Conservation (phyloP, 2,797 vertebrate species). For the Anguilla anguilla region DNA sequence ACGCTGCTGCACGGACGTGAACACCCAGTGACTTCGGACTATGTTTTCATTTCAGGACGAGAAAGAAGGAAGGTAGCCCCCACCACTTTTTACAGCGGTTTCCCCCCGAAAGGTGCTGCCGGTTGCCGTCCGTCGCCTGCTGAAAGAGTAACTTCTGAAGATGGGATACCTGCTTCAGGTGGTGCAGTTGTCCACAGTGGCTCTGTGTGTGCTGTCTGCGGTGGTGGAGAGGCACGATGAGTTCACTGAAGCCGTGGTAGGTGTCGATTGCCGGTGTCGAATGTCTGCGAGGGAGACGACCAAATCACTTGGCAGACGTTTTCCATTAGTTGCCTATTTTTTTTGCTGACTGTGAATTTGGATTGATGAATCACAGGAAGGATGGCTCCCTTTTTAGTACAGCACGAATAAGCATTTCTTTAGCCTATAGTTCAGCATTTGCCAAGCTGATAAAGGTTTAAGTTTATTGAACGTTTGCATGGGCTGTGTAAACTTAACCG, state of each 20-base stretch:
- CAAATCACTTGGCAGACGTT: neutral
- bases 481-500: neutral
- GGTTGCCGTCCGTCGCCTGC: neutral
- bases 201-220: constrained; percentile 45
- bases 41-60: neutral
- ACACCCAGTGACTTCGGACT: too few species aligned
- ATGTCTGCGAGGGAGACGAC: neutral
- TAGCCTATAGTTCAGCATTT: neutral
- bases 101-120: neutral
- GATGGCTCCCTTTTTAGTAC: neutral
- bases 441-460: neutral
- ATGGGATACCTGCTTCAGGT: constrained; percentile 55
- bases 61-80: neutral
- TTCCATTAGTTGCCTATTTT: neutral
- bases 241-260: constrained; percentile 70
- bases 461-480: neutral
- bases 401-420: neutral
- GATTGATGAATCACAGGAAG: neutral
- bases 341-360: neutral
- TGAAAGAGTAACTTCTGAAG: constrained; percentile 5
- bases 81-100: neutral
- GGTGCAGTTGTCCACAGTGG: constrained; percentile 52
- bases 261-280: constrained; percentile 53
- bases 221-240: constrained; percentile 61
- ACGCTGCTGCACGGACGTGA: neutral